A percentile compares a stretch with the other conserved stretches of the same genome.
Conservation (phyloP, 2,797 vertebrate species). For the Eidolon dupreanum region DNA sequence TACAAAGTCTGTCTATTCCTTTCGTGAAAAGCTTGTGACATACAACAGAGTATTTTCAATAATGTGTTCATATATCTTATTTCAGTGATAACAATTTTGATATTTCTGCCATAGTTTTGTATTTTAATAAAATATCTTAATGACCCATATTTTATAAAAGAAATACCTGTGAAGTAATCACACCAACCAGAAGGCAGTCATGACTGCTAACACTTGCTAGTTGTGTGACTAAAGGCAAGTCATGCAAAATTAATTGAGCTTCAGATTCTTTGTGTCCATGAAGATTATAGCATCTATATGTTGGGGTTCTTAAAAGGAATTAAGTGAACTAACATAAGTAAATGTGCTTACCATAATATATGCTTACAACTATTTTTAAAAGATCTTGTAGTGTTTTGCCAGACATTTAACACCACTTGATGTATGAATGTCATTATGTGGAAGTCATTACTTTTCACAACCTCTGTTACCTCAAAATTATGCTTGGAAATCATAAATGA, state of each 20-base stretch:
- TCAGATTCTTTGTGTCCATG: not conserved
- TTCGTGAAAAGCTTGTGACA: slow-evolving; percentile 33
- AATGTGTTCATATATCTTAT: not conserved
- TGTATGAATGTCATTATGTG: not conserved
- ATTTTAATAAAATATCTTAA: slow-evolving; percentile 26
- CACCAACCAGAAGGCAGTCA: not conserved
- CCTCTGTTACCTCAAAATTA: not conserved
- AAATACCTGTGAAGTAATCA: not conserved
- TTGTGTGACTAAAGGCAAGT: not conserved
- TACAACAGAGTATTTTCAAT: slow-evolving; percentile 18
- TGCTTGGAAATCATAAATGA: not conserved
- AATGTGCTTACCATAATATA: not conserved
- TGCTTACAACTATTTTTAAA: not conserved
- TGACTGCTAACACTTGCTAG: not conserved
- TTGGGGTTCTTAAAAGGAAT: not conserved
- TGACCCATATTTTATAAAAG: not conserved
- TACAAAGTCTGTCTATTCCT: not conserved
- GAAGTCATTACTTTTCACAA: not conserved
- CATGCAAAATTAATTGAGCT: not conserved
- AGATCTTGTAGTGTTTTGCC: not conserved
- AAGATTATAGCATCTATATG: not conserved
- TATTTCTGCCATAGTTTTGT: not conserved
- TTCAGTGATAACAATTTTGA: not conserved
- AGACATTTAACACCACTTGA: not conserved
- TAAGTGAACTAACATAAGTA: not conserved